phyloP scores from a whole-genome alignment of 2,797 vertebrate genomes.

The Pelobates cultripes region DNA sequence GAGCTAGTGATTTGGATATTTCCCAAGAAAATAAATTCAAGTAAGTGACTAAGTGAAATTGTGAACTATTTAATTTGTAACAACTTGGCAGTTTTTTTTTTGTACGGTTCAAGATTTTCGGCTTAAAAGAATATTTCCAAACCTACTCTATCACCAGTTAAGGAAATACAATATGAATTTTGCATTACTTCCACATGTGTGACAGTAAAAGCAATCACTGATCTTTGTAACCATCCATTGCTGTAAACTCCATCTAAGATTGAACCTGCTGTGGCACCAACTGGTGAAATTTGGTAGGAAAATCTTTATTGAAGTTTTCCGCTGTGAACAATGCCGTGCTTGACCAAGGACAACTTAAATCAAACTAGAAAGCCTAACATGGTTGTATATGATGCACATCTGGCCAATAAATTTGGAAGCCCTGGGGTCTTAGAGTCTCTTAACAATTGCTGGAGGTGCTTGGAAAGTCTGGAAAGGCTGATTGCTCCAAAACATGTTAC shows the following conservation, averaged over 20 bases:
- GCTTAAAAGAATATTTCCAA: conserved; percentile 9
- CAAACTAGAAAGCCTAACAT: conserved; percentile 5
- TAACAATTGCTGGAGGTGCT: conserved; percentile 7
- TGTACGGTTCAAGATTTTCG: not conserved
- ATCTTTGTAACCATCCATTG: not conserved
- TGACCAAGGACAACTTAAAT: conserved; percentile 21
- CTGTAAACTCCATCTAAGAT: conserved; percentile 15
- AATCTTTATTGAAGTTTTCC: conserved; percentile 10
- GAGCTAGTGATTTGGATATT: no score
- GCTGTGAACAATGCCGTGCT: not conserved
- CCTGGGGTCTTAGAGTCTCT: conserved; percentile 4
- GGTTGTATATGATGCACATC: conserved; percentile 24
- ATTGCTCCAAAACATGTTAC: conserved; percentile 16
- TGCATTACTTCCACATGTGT: no score
- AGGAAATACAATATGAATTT: no score
- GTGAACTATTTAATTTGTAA: no score
- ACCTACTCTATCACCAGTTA: not conserved
- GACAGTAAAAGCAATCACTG: no score
- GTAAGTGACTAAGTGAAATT: no score
- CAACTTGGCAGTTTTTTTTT: not conserved
- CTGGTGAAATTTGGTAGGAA: conserved; percentile 21
- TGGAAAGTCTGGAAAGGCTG: conserved; percentile 19
- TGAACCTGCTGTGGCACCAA: conserved; percentile 13
- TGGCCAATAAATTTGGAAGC: conserved; percentile 26
- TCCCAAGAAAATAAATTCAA: no score